A percentile compares a stretch with the other conserved stretches of the same genome.
Evolutionary conservation across 2,888 invertebrate species (phyloP).

Genomic region (Priocnemis perturbator): DNA sequence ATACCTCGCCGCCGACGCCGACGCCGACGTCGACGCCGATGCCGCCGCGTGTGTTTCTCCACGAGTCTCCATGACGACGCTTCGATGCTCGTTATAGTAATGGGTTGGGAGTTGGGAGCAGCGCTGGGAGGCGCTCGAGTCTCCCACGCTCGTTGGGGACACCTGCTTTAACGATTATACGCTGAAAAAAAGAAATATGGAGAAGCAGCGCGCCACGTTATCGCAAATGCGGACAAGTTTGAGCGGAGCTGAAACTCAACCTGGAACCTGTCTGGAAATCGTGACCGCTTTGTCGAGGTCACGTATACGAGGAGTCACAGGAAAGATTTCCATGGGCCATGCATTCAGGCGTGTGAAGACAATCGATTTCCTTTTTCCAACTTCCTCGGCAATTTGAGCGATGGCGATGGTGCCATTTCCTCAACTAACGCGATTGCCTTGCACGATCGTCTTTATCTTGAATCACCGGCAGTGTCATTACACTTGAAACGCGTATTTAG

Average conservation of each 20-base stretch:
- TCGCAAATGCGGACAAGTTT: constrained; percentile 23
- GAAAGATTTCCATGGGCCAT: too few relatives aligned
- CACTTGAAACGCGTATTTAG: constrained; percentile 28
- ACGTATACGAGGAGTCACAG: too few relatives aligned
- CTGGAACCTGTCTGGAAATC: too few relatives aligned
- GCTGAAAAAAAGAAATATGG: constrained; percentile 48
- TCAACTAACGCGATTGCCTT: constrained; percentile 10
- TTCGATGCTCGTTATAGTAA: constrained; percentile 65
- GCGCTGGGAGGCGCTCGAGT: constrained; percentile 64
- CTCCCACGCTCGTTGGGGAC: constrained; percentile 72
- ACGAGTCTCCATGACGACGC: constrained; percentile 67
- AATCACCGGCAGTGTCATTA: constrained; percentile 34
- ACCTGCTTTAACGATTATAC: constrained; percentile 69
- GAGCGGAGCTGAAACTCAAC: too few relatives aligned
- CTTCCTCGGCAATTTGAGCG: too few relatives aligned
- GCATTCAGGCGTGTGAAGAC: too few relatives aligned
- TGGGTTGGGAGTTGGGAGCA: constrained; percentile 63
- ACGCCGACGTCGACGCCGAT: too few relatives aligned
- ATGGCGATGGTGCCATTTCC: too few relatives aligned
- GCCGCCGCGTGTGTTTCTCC: constrained; percentile 71
- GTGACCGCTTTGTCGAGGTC: too few relatives aligned
- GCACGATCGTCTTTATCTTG: constrained; percentile 42
- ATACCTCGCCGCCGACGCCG: too few relatives aligned
- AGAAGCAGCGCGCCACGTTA: constrained; percentile 30
- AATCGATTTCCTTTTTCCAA: neutral